phyloP scores from a whole-genome alignment of 2,113 vertebrate genomes.

The Perca flavescens region DNA sequence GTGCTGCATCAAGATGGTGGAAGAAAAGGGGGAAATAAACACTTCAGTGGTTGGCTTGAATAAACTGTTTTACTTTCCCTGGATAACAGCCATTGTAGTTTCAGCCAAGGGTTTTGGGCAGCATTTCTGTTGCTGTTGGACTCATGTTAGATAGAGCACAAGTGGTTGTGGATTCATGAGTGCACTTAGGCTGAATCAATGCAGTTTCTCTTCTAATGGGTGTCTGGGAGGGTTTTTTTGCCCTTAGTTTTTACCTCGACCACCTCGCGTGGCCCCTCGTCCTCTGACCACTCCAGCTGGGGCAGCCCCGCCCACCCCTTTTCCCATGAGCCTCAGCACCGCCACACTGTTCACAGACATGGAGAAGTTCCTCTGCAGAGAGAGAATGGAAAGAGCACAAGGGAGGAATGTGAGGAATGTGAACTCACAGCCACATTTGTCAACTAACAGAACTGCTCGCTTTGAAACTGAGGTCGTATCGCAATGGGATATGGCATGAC shows the following conservation, averaged over 20 bases:
- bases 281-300: slow-evolving; percentile 87
- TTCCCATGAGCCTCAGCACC: slow-evolving; percentile 94
- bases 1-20: slow-evolving; percentile 64
- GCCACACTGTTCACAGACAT: slow-evolving; percentile 96
- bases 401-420: slow-evolving; percentile 71
- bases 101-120: slow-evolving; percentile 34
- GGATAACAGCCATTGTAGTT: slow-evolving; percentile 34
- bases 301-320: slow-evolving; percentile 86
- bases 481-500: slow-evolving; percentile 1
- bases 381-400: slow-evolving; percentile 44
- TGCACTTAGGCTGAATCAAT: slow-evolving; percentile 12
- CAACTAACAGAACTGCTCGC: slow-evolving; percentile 18
- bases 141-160: slow-evolving; percentile 5
- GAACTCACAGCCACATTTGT: slow-evolving; percentile 43
- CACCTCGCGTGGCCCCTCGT: slow-evolving; percentile 87
- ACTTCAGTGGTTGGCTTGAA: slow-evolving; percentile 54
- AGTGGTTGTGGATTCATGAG: slow-evolving; percentile 25
- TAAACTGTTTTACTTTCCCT: slow-evolving; percentile 42
- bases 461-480: background rate
- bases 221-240: background rate
- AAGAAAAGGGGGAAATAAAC: slow-evolving; percentile 60
- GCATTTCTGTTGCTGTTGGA: slow-evolving; percentile 48
- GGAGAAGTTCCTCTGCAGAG: slow-evolving; percentile 93
- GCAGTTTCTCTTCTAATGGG: background rate
- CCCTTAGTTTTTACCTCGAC: slow-evolving; percentile 85